Percentiles rank a stretch among this genome's conserved stretches.
These are phyloP conservation scores for Penelope pileata DNA, from an alignment of 2,113 vertebrate genomes.

Conservation along the genomic window DNA sequence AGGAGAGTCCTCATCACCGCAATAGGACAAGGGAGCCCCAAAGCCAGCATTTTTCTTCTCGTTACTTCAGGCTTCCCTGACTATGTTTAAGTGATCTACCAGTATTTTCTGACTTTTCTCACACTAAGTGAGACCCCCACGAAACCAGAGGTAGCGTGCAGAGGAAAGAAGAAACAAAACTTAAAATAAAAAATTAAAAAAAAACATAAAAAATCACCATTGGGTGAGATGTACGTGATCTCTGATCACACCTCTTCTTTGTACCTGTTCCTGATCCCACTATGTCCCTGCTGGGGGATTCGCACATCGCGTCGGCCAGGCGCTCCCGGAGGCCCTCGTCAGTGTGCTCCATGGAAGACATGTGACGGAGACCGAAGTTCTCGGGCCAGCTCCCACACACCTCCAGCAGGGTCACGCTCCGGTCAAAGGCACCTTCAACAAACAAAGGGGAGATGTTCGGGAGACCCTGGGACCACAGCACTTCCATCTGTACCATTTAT, in stretches of 20 bases:
- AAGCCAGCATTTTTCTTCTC: neutral
- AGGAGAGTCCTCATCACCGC: neutral
- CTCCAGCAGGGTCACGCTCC: slow-evolving; percentile 94
- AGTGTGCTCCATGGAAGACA: slow-evolving; percentile 88
- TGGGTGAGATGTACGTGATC: slow-evolving; percentile 73
- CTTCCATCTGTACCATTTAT: fast-evolving
- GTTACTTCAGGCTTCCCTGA: neutral
- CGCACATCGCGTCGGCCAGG: slow-evolving; percentile 96
- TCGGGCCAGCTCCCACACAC: slow-evolving; percentile 98
- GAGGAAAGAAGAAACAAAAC: neutral
- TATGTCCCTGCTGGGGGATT: slow-evolving; percentile 92
- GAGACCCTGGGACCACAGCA: neutral
- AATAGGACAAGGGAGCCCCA: neutral
- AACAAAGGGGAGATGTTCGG: neutral
- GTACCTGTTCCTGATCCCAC: slow-evolving; percentile 96
- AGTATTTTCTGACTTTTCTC: neutral
- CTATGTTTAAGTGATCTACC: neutral
- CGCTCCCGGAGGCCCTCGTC: slow-evolving; percentile 95
- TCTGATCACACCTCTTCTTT: slow-evolving; percentile 78
- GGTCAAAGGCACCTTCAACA: slow-evolving; percentile 88
- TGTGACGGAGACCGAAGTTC: slow-evolving; percentile 91
- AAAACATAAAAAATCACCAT: slow-evolving; percentile 73
- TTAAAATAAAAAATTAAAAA: neutral
- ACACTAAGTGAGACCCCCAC: neutral
- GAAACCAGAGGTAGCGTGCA: neutral